Evolutionary conservation across 2,888 invertebrate genomes (phyloP), one percentile per base, ranked within the genome.

Genomic region (Aporophyla lueneburgensis): DNA sequence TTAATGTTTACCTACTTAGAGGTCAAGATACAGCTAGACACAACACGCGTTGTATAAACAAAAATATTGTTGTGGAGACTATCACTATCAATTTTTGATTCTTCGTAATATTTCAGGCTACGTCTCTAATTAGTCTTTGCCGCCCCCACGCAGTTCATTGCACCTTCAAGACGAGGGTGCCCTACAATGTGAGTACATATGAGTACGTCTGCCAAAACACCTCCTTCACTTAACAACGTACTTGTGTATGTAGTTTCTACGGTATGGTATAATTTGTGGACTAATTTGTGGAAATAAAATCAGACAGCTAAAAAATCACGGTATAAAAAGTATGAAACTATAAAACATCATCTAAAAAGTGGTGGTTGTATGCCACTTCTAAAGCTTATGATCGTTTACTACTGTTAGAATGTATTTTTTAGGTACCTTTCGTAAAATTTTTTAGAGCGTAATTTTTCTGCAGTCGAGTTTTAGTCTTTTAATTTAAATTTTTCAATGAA

Each of bases 181-280:
- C 54, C 24, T 53, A 74, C 59, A 68, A 27, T 56, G 10, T 59
- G 14, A 59, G 70, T 79, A 65, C 33, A 51, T 62, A 58, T 12
- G 2, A 83, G 70, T 66, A 54, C 49, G 68, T 83, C 77, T 85
- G 53, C 68, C 53, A 59, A 85, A 85, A 81, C 67, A 62, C 14
- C 51, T 43, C n/a, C 67, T 58, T 21, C 49, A 67, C 53, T 69
- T 59, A 69, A 68, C 10, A 68, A 71, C 59, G 54, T 6, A 59
- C 54, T 72, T 75, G 21, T 46, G 51, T 51, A 14, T 71, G 14
- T 14, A 61, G 40, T 33, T 62, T 62, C 12, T 54, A 6, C 12
- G 12, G 46, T 33, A 33, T 9, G 14, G 21, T 21, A 24, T 5
- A 10, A 21, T 43, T 69, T 27, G 4, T n/a, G n/a, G 14, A 16